Base-by-base conservation (phyloP, 2,888 invertebrate species). In the Papilio elwesi region DNA sequence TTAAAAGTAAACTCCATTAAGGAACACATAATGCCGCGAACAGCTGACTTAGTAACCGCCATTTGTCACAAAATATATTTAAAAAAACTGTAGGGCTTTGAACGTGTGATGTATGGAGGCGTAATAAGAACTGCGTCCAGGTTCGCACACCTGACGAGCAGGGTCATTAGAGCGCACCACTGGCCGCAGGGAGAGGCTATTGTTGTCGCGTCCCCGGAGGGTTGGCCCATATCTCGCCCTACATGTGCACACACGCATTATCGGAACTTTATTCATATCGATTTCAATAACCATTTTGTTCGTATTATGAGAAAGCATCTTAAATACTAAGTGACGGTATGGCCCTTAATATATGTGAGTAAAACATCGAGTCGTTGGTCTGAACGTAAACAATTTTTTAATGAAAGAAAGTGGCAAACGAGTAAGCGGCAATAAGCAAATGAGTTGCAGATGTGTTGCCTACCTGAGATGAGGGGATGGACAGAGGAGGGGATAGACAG, bases 1-100 rank as follows among this genome's bases (percentile, higher is more conserved):
- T 90, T 93, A 80, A 93, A 93, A 75, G 93, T 93, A 79, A 93
- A 89, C 84, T 93, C 93, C 92, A 93, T 91, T 77, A 93, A 87
- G 74, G 92, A 89, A 80, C 92, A 93, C 93, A 93, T 93, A 79
- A 93, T 88, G 75, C 93, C 93, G 74, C 93, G 91, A 68, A 93
- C 91, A 69, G 87, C 89, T 63, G 92, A 89, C 81, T 91, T 93
- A 15, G 93, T 93, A 71, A 90, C 84, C 52, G 92, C 88, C 92
- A 92, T 92, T 74, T 83, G 68, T 70, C 63, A 9, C n/a, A 36
- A 43, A 66, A 53, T 66, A 43, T 63, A 47, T 38, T 9, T n/a
- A 69, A 73, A 36, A 63, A 65, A 64, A 47, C 38, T 12, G 11
- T 73, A 76, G 68, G 74, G 73, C 74, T 75, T 74, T 76, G 81